Evolutionary conservation across 30 jellyfish, hydroid and myxozoan genomes (phyloP).

Genomic region (Morbakka virulenta): DNA sequence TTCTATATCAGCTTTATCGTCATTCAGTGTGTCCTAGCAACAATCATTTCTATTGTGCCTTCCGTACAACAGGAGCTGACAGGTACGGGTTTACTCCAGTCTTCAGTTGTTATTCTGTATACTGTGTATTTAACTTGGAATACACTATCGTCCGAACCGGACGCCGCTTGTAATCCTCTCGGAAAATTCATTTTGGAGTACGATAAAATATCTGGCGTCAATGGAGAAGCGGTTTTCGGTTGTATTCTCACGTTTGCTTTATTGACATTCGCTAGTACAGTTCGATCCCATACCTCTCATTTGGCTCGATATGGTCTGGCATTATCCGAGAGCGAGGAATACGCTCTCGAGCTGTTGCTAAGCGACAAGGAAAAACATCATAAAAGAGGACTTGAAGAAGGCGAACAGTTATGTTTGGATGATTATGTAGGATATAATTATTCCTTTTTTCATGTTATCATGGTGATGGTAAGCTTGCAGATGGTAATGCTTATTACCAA

Average conservation of each 20-base stretch:
- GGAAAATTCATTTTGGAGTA: constrained; percentile 90
- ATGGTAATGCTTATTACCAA: constrained; percentile 82
- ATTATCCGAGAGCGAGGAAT: constrained; percentile 92
- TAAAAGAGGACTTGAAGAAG: constrained; percentile 29
- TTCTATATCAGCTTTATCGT: constrained; percentile 85
- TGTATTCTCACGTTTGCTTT: constrained; percentile 81
- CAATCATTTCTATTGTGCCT: constrained; percentile 85
- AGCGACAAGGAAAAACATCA: constrained; percentile 43
- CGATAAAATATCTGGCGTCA: constrained; percentile 85
- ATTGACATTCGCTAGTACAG: constrained; percentile 88
- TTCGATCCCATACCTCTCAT: constrained; percentile 94
- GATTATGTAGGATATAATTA: constrained; percentile 91
- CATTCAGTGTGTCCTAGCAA: constrained; percentile 87
- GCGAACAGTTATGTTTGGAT: constrained; percentile 50
- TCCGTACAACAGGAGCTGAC: constrained; percentile 94
- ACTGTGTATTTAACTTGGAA: constrained; percentile 89
- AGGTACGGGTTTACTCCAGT: constrained; percentile 96
- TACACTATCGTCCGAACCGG: constrained; percentile 98
- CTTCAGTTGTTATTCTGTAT: constrained; percentile 87
- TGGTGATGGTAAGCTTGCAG: constrained; percentile 79
- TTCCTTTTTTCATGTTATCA: constrained; percentile 80
- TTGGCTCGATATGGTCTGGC: constrained; percentile 96
- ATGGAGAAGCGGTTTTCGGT: constrained; percentile 91
- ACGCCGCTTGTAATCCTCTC: constrained; percentile 88
- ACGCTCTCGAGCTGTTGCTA: constrained; percentile 56